Conservation (phyloP, 2,888 invertebrate species). For the Periphyllus acericola region DNA sequence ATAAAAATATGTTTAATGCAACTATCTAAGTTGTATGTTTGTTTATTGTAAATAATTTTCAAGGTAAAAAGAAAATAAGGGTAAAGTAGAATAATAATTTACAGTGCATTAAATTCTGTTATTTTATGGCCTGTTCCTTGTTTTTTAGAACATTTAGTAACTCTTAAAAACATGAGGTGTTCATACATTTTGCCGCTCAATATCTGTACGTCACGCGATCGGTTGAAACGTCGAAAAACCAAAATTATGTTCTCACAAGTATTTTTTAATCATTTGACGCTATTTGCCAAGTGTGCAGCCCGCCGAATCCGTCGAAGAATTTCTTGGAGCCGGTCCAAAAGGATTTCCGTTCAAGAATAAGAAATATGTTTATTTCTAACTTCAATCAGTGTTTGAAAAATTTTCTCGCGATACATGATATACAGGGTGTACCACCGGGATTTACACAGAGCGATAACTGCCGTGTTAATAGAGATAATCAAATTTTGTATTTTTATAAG, state of each 20-base stretch:
- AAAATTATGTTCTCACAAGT: background rate
- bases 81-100: too few relatives aligned
- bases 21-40: too few relatives aligned
- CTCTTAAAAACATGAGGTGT: background rate
- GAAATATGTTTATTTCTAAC: constrained; percentile 41
- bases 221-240: background rate
- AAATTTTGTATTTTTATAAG: too few relatives aligned
- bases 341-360: constrained; percentile 11
- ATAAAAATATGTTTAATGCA: too few relatives aligned
- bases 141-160: too few relatives aligned
- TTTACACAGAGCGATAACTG: too few relatives aligned
- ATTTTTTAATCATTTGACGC: constrained; percentile 36
- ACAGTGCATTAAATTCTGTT: too few relatives aligned
- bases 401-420: constrained; percentile 3
- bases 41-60: too few relatives aligned
- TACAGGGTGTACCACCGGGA: too few relatives aligned
- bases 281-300: background rate
- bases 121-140: too few relatives aligned
- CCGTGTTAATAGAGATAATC: too few relatives aligned
- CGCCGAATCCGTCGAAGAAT: background rate
- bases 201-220: background rate
- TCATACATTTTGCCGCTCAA: background rate
- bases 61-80: too few relatives aligned
- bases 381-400: constrained; percentile 11
- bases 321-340: constrained; percentile 5